phyloP scores from a whole-genome alignment of 2,888 invertebrate species.

The Calliopum simillimum region DNA sequence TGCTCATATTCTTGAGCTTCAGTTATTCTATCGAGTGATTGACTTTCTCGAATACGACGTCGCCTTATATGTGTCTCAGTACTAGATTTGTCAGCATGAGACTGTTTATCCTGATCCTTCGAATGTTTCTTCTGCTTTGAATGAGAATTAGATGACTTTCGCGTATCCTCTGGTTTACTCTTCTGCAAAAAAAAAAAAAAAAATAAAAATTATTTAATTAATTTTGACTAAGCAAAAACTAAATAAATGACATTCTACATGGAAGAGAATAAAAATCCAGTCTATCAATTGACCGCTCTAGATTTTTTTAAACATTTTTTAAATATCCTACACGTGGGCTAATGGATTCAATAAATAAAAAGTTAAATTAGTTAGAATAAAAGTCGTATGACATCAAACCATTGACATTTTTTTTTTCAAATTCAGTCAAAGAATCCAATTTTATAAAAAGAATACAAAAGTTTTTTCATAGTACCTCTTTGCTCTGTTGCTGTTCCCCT shows the following conservation, averaged over 20 bases:
- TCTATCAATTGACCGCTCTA: background rate
- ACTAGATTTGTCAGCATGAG: slow-evolving; percentile 30
- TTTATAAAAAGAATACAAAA: too few species aligned
- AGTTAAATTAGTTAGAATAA: too few species aligned
- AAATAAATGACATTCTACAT: background rate
- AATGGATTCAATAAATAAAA: too few species aligned
- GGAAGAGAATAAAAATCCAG: background rate
- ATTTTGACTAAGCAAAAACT: background rate
- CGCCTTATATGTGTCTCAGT: slow-evolving; percentile 68
- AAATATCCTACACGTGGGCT: too few species aligned
- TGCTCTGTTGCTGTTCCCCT: slow-evolving; percentile 54
- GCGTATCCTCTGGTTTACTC: slow-evolving; percentile 61
- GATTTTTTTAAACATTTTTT: too few species aligned
- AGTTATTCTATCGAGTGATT: slow-evolving; percentile 86
- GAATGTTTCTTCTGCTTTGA: slow-evolving; percentile 56
- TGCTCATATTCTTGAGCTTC: slow-evolving; percentile 81
- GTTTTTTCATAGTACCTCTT: slow-evolving; percentile 49
- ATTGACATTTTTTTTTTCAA: too few species aligned
- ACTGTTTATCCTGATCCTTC: slow-evolving; percentile 58
- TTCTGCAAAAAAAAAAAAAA: slow-evolving; percentile 48
- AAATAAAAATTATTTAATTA: background rate
- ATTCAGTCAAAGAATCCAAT: too few species aligned
- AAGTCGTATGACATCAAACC: too few species aligned
- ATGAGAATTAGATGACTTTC: slow-evolving; percentile 52
- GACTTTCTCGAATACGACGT: slow-evolving; percentile 80